These are phyloP conservation scores for Pterocles orientalis DNA, from an alignment of 2,113 vertebrate species.

Conservation along the genomic window DNA sequence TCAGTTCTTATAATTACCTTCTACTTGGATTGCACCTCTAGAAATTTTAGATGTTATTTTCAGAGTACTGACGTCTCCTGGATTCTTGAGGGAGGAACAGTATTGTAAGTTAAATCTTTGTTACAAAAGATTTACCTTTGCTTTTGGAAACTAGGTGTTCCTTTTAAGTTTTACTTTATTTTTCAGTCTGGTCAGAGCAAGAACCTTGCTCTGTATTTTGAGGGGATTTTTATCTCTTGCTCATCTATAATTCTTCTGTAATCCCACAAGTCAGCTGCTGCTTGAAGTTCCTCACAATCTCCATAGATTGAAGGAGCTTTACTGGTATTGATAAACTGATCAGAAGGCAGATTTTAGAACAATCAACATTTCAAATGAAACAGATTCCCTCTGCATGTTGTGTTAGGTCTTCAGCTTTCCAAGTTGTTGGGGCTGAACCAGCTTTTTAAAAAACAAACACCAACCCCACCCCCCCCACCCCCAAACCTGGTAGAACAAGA, in stretches of 20 bases:
- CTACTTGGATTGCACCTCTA: slow-evolving; percentile 48
- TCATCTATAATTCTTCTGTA: not conserved
- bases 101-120: slow-evolving; percentile 32
- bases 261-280: not conserved
- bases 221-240: not conserved
- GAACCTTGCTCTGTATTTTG: not conserved
- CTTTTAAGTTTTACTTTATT: not conserved
- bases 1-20: not conserved
- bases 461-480: fast-evolving
- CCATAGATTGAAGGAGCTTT: not conserved
- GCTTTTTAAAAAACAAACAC: not conserved
- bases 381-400: not conserved
- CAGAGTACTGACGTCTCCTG: not conserved
- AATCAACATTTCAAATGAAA: not conserved
- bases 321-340: not conserved
- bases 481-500: not conserved
- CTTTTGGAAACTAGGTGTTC: not conserved
- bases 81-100: slow-evolving; percentile 34
- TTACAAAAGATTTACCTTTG: not conserved
- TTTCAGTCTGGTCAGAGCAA: not conserved
- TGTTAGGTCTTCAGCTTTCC: not conserved
- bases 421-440: not conserved
- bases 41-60: slow-evolving; percentile 19
- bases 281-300: not conserved
- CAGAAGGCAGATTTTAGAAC: not conserved